phyloP scores from a whole-genome alignment of 2,113 vertebrate genomes.

The Channa maculata region DNA sequence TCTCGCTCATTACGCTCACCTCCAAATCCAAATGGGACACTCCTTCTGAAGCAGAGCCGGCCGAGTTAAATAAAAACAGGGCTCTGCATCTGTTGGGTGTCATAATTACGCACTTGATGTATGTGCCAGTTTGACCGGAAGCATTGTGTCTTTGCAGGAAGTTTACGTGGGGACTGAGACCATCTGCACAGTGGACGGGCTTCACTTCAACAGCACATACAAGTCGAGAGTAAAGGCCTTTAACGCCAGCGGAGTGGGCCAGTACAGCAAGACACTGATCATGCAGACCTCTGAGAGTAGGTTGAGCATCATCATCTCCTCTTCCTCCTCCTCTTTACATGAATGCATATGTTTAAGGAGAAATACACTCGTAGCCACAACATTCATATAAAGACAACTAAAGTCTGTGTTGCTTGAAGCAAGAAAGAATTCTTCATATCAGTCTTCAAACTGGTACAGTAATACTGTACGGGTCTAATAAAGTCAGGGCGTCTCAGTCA shows the following conservation, averaged over 20 bases:
- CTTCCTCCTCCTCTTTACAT: background rate
- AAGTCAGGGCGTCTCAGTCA: too few relatives aligned
- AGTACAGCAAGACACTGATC: slow-evolving; percentile 97
- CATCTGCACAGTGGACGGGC: slow-evolving; percentile 98
- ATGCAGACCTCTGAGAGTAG: slow-evolving; percentile 98
- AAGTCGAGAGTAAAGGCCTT: slow-evolving; percentile 96
- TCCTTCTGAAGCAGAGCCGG: slow-evolving; percentile 4
- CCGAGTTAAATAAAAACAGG: background rate
- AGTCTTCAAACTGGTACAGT: too few relatives aligned
- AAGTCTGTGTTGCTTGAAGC: too few relatives aligned
- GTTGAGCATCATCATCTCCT: slow-evolving; percentile 35
- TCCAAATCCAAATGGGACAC: slow-evolving; percentile 22
- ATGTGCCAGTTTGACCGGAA: slow-evolving; percentile 38
- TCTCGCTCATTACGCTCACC: slow-evolving; percentile 18
- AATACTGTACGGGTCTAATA: too few relatives aligned
- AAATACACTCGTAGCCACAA: background rate
- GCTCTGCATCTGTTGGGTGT: slow-evolving; percentile 18
- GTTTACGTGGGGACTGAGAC: slow-evolving; percentile 98
- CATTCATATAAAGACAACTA: too few relatives aligned
- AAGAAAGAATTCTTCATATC: too few relatives aligned
- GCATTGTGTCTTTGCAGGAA: slow-evolving; percentile 83
- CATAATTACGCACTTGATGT: slow-evolving; percentile 7
- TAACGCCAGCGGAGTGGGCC: slow-evolving; percentile 94
- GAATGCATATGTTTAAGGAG: background rate
- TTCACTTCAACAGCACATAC: slow-evolving; percentile 98